Conservation (phyloP, 2,888 invertebrate genomes). For the Meiosimyza decipiens region DNA sequence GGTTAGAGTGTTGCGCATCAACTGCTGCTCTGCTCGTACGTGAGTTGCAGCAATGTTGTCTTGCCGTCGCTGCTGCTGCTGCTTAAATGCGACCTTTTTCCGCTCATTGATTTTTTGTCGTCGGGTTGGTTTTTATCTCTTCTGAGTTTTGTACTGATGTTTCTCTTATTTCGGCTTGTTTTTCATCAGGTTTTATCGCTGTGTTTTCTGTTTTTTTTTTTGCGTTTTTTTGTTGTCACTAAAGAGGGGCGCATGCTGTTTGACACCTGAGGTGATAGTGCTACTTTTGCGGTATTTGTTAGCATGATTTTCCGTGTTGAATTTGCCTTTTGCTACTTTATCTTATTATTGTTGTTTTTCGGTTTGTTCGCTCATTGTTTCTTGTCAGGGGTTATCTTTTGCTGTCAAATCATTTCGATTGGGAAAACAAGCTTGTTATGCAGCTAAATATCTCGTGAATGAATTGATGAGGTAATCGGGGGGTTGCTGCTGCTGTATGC, state of each 20-base stretch:
- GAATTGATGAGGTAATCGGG: background rate
- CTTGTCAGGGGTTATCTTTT: conserved; percentile 18
- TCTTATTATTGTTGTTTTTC: conserved; percentile 5
- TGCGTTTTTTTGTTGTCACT: conserved; percentile 9
- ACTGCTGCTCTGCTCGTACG: background rate
- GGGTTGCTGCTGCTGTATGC: background rate
- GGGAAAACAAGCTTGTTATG: background rate
- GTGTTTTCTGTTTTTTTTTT: conserved; percentile 13
- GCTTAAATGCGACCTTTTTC: conserved; percentile 40
- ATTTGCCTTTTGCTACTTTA: conserved; percentile 18
- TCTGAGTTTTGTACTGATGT: background rate
- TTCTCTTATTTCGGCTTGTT: conserved; percentile 9
- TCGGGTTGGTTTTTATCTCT: conserved; percentile 7
- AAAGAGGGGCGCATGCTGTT: conserved; percentile 37
- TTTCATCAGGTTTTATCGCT: conserved; percentile 2
- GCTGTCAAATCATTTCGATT: conserved; percentile 16
- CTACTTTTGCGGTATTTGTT: too few species aligned
- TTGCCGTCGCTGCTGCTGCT: conserved; percentile 27
- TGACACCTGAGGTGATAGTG: conserved; percentile 39
- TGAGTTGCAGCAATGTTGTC: conserved; percentile 27
- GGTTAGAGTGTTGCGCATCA: conserved; percentile 1
- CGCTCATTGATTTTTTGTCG: conserved; percentile 43
- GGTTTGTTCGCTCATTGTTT: conserved; percentile 22
- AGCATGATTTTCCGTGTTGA: conserved; percentile 29
- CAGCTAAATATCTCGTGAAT: too few species aligned